Evolutionary conservation across 2,888 invertebrate genomes (phyloP), one percentile per base, ranked within the genome.

Genomic region (Biston stratarius): DNA sequence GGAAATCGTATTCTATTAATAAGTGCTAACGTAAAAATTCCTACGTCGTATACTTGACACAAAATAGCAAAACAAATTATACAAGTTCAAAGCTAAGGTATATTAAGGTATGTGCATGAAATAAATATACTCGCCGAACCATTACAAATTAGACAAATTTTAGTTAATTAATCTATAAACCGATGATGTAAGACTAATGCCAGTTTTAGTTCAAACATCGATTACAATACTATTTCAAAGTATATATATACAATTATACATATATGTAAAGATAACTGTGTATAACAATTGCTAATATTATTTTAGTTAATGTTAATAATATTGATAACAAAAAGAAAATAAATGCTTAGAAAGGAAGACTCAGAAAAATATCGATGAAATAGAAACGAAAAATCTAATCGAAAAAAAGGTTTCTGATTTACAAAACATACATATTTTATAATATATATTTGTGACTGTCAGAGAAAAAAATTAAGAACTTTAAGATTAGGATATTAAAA

Each of bases 1-100:
- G 49, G 36, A 57, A 57, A 34, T 40, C 48, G 8, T 53, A 47
- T 55, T 36, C 53, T 56, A 49, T 15, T 44, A 12, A 49, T 60
- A 51, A 14, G 11, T 10, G 11, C 34, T 12, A 34, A 8, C 12
- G 5, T 14, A 52, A 9, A 53, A 53, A 53, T 34, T 33, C 6
- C 2, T 12, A 6, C 11, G 34, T 1, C 33, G 24, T 10, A 7
- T 15, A 8, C 7, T 49, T n/a, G n/a, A n/a, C n/a, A n/a, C n/a
- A n/a, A n/a, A n/a, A n/a, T n/a, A n/a, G n/a, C n/a, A 10, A 12
- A 10, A 1, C 24, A 11, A 48, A 24, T 24, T 14, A 24, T 11
- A 24, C 15, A 48, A 6, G 11, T 48, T 10, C 48, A 48, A 24
- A 33, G 24, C 11, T 11, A 24, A 48, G 14, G 8, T 48, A 1